Percentiles rank a stretch among this genome's conserved stretches.
Conservation (phyloP, 2,797 vertebrate species). For the Sardinella longiceps region DNA sequence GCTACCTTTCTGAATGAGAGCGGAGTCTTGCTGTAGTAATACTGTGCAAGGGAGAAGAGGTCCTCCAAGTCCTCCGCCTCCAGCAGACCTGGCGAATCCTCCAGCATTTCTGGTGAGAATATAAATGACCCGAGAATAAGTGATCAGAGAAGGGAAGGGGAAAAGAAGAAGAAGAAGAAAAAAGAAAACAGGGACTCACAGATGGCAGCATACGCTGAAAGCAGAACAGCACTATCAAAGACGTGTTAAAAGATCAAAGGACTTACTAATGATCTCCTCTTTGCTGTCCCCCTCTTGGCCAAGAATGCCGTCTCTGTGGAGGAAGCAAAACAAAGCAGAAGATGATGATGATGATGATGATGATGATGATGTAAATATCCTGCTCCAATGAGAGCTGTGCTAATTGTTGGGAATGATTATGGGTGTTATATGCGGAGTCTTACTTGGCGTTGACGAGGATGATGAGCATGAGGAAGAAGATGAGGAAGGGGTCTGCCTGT, state of each 20-base stretch:
- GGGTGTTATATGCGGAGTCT: too few species aligned
- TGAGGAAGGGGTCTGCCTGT: constrained; percentile 94
- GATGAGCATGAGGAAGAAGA: constrained; percentile 98
- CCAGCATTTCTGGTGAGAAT: constrained; percentile 82
- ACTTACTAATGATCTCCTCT: constrained; percentile 92
- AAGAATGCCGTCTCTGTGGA: constrained; percentile 86
- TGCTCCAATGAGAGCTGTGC: neutral
- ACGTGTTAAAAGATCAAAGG: neutral
- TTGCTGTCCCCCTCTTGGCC: constrained; percentile 82
- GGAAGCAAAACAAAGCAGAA: constrained; percentile 40
- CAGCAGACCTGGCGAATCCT: constrained; percentile 85
- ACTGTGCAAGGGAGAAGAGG: constrained; percentile 92
- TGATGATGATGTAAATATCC: neutral
- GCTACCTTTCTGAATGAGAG: constrained; percentile 94
- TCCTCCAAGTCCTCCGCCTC: constrained; percentile 92
- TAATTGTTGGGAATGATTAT: neutral
- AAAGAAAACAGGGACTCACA: too few species aligned
- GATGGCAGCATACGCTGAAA: neutral
- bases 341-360: neutral
- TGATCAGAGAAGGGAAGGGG: too few species aligned
- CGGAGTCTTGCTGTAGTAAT: constrained; percentile 97
- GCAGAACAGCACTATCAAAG: neutral
- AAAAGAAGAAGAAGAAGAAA: too few species aligned
- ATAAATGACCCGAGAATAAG: neutral
- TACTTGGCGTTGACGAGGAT: constrained; percentile 99